phyloP scores from a whole-genome alignment of 2,797 vertebrate species.

The Picus viridis region DNA sequence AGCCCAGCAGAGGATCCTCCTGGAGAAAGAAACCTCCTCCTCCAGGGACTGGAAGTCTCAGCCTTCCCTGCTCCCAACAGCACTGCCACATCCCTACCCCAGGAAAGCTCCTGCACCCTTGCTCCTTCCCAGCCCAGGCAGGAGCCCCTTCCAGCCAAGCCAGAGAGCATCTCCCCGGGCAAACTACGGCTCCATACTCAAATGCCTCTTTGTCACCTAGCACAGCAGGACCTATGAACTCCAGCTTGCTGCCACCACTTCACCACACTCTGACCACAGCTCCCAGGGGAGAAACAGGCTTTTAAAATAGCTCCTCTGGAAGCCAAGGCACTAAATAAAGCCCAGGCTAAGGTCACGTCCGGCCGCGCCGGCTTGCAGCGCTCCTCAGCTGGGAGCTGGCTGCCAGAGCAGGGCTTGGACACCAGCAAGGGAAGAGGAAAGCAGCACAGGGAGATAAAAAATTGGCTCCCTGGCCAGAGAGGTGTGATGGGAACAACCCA shows the following conservation, averaged over 20 bases:
- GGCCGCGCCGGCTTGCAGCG: conserved; percentile 24
- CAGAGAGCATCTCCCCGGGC: conserved; percentile 6
- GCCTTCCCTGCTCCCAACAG: not conserved
- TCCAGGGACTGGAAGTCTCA: not conserved
- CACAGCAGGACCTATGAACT: not conserved
- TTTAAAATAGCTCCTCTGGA: conserved; percentile 64
- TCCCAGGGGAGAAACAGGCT: conserved; percentile 20
- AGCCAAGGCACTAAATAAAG: conserved; percentile 64
- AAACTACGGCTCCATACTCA: not conserved
- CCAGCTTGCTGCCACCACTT: not conserved
- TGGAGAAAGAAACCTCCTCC: not conserved
- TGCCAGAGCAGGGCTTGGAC: not conserved
- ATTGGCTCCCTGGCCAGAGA: not conserved
- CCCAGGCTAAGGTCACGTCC: conserved; percentile 62
- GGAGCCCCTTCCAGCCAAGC: not conserved
- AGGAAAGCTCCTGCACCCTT: not conserved
- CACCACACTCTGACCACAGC: not conserved
- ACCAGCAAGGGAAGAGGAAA: not conserved
- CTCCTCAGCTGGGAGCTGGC: not conserved
- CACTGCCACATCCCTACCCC: not conserved
- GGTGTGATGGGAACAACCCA: not conserved
- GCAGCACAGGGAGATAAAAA: not conserved
- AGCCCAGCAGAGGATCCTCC: not conserved
- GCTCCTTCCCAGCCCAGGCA: not conserved
- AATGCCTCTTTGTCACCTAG: conserved; percentile 33